Percentiles rank a stretch among this genome's conserved stretches.
These are phyloP conservation scores for Drosophila aldrichi DNA, from an alignment of 2,888 invertebrate genomes.

Conservation along the genomic window DNA sequence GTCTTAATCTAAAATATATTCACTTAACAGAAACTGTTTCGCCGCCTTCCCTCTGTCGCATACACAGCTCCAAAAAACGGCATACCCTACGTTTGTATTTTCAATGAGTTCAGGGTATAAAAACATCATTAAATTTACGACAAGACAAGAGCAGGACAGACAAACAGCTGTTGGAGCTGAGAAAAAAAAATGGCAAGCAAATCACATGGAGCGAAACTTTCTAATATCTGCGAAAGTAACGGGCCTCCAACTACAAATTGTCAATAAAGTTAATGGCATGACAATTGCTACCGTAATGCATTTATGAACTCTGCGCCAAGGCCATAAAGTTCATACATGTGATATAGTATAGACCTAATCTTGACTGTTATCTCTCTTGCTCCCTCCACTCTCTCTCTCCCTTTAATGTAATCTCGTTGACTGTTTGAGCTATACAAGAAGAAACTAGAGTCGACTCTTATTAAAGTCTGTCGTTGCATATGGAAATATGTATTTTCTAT, in stretches of 20 bases:
- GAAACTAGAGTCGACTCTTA: too few species aligned
- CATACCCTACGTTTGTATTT: not conserved
- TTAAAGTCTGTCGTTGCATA: too few species aligned
- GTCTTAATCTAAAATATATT: not conserved
- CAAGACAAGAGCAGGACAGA: constrained; percentile 37
- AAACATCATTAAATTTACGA: constrained; percentile 80
- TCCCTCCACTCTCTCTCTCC: not conserved
- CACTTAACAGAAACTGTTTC: too few species aligned
- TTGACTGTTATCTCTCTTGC: not conserved
- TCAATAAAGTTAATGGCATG: constrained; percentile 16
- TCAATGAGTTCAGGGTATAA: constrained; percentile 6
- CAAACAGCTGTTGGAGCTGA: constrained; percentile 28
- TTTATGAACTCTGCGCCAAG: not conserved
- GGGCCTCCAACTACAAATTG: constrained; percentile 1
- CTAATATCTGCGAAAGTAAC: not conserved
- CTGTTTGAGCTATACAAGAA: not conserved
- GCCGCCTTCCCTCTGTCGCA: too few species aligned
- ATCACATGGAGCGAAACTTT: constrained; percentile 8
- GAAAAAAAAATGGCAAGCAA: not conserved
- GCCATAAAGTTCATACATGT: not conserved
- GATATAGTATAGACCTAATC: not conserved
- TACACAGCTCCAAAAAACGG: not conserved
- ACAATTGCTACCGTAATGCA: constrained; percentile 15
- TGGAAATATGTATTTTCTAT: too few species aligned
- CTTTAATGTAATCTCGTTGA: not conserved